phyloP scores from a whole-genome alignment of 2,113 vertebrate genomes.

The Corythornis vintsioides region DNA sequence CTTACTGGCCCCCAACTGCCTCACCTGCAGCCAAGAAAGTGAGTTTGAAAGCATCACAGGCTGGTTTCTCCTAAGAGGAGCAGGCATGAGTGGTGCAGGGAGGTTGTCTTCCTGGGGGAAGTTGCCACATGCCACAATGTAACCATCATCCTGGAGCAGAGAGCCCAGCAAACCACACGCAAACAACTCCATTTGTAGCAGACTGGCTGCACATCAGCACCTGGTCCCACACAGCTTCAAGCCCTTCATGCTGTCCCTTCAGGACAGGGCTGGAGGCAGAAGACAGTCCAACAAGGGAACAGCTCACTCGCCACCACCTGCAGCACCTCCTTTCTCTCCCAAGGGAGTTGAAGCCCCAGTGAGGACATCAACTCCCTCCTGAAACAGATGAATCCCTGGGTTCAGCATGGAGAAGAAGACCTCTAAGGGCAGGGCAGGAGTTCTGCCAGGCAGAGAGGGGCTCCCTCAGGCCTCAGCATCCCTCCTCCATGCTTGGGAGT shows the following conservation, averaged over 20 bases:
- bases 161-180: accelerated
- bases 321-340: background rate
- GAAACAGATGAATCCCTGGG: background rate
- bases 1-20: background rate
- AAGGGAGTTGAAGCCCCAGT: background rate
- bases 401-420: background rate
- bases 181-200: background rate
- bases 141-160: background rate
- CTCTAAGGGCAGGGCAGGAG: background rate
- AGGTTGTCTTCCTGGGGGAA: background rate
- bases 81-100: accelerated
- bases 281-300: background rate
- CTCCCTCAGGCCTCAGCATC: background rate
- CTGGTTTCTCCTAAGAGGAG: background rate
- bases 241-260: background rate
- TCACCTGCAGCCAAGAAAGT: accelerated
- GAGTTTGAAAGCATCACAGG: background rate
- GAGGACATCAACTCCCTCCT: background rate
- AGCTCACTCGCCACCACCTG: background rate
- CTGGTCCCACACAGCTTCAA: background rate
- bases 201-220: accelerated
- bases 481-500: background rate
- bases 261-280: background rate
- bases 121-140: accelerated
- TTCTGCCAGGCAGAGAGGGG: background rate